These are phyloP conservation scores for Kryphioiulus occultus DNA, from an alignment of 2,888 invertebrate genomes.

Conservation along the genomic window DNA sequence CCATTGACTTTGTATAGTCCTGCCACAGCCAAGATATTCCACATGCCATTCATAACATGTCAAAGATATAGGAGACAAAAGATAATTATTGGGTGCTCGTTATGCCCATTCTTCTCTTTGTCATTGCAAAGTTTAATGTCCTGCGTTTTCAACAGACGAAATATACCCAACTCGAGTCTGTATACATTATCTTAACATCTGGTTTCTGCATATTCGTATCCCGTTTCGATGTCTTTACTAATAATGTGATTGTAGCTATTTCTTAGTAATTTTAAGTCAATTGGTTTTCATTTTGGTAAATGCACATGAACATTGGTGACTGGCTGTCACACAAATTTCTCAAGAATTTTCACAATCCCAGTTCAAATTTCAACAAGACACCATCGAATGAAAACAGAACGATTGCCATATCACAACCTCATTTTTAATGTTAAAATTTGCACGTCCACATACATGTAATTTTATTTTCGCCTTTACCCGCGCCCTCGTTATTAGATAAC, in stretches of 20 bases:
- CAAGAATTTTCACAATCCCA: too few relatives aligned
- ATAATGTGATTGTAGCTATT: background rate
- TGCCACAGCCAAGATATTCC: background rate
- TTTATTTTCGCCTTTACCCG: background rate
- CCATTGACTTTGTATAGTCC: background rate
- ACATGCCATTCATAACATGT: background rate
- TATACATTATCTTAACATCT: background rate
- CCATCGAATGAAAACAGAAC: background rate
- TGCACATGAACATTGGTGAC: too few relatives aligned
- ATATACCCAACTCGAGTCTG: background rate
- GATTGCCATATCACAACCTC: background rate
- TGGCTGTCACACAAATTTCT: too few relatives aligned
- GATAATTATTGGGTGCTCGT: background rate
- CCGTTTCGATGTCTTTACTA: background rate
- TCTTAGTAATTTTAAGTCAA: background rate
- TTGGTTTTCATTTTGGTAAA: too few relatives aligned
- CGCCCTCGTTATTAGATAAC: background rate
- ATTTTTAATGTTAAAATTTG: background rate
- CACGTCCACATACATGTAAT: background rate
- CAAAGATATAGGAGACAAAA: background rate
- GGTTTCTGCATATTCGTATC: background rate
- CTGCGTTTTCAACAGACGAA: background rate
- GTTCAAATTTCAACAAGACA: too few relatives aligned
- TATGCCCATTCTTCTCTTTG: constrained; percentile 5
- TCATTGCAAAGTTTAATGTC: background rate